Percentiles rank a stretch among this genome's conserved stretches.
Conservation (phyloP, 2,113 vertebrate species). For the Mastomys natalensis region DNA sequence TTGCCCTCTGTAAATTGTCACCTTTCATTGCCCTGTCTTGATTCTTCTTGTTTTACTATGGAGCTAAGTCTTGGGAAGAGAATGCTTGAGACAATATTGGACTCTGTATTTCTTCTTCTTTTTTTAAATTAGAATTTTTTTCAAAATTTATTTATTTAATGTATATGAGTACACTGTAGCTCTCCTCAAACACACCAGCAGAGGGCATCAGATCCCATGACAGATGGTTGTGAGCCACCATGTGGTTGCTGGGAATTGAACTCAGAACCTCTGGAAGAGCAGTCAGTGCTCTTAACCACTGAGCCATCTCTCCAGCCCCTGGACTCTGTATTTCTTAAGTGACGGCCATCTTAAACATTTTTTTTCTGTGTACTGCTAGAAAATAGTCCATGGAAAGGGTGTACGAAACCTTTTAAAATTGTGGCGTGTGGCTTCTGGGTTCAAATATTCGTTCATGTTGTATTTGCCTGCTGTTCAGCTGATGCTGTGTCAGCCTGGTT, state of each 20-base stretch:
- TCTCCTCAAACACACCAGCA: too few relatives aligned
- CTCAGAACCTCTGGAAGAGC: too few relatives aligned
- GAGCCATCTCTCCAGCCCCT: too few relatives aligned
- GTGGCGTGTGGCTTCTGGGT: background rate
- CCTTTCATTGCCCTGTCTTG: conserved; percentile 27
- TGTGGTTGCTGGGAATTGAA: too few relatives aligned
- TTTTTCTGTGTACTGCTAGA: conserved; percentile 12
- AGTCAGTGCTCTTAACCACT: too few relatives aligned
- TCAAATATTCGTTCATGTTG: conserved; percentile 2
- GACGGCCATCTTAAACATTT: background rate
- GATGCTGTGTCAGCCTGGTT: background rate
- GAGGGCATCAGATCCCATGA: too few relatives aligned
- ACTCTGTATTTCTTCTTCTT: background rate
- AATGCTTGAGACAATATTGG: conserved; percentile 6
- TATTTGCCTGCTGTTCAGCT: conserved; percentile 1
- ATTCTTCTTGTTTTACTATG: background rate
- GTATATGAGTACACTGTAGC: too few relatives aligned
- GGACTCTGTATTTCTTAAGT: conserved; percentile 16
- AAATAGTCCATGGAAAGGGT: background rate
- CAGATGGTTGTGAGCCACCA: too few relatives aligned
- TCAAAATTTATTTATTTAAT: too few relatives aligned
- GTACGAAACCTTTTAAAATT: background rate
- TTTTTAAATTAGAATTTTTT: too few relatives aligned
- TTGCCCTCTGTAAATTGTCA: background rate
- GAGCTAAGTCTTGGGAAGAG: conserved; percentile 40